phyloP scores from a whole-genome alignment of 1,140 invertebrate species.

The Melitaea cinxia region DNA sequence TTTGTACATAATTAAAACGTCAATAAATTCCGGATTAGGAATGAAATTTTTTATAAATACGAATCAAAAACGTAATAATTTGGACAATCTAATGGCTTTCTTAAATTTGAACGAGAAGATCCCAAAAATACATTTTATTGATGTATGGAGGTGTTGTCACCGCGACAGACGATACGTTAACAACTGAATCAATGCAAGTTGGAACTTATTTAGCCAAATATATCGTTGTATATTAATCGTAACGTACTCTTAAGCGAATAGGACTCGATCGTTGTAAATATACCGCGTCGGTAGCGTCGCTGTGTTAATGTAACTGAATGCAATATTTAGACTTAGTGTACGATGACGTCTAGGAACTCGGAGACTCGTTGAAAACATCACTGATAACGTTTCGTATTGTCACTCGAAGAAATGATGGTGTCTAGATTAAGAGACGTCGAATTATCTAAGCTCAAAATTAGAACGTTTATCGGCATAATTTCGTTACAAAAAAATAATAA shows the following conservation, averaged over 20 bases:
- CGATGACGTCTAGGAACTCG: not conserved
- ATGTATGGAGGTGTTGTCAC: not conserved
- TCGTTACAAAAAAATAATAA: too few species aligned
- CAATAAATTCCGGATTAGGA: not conserved
- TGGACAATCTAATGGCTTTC: too few species aligned
- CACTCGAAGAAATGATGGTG: not conserved
- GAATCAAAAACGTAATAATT: not conserved
- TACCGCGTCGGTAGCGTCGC: conserved; percentile 7
- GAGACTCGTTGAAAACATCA: not conserved
- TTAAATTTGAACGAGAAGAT: not conserved
- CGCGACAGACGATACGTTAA: not conserved
- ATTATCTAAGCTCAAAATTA: too few species aligned
- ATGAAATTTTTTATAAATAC: not conserved
- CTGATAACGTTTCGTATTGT: not conserved
- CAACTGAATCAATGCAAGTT: conserved; percentile 14
- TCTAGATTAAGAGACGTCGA: too few species aligned
- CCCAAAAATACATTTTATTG: not conserved
- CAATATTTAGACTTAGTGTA: conserved; percentile 18
- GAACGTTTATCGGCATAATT: too few species aligned
- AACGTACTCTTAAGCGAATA: conserved; percentile 9
- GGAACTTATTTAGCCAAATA: conserved; percentile 30
- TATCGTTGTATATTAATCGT: conserved; percentile 27
- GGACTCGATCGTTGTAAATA: conserved; percentile 5
- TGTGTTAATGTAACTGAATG: conserved; percentile 4
- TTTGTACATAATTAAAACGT: not conserved